Base-by-base conservation (phyloP, 2,797 vertebrate genomes). In the Spinus olivaceus region DNA sequence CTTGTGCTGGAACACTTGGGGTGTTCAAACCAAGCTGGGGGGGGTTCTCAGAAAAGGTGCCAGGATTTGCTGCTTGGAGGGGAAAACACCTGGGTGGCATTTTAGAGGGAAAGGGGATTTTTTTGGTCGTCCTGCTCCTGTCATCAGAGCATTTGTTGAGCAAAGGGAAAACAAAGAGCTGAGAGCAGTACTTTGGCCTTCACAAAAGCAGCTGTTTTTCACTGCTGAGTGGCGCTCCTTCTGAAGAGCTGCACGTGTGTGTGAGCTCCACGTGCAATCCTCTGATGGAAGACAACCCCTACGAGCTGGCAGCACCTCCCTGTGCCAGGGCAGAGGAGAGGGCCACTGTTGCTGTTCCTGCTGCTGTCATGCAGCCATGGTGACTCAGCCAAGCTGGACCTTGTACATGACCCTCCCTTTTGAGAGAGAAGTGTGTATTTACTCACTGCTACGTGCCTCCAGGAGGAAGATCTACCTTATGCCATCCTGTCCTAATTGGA, bases 261-360 rank as follows among this genome's bases (percentile, higher is more conserved):
- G 30, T 60, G 90, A 96, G 90, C 86, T 96, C 69, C 90, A 82
- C 5, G 1, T 94, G 94, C 79, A 93, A 88, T 81, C 90, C 96
- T 92, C 94, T 93, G 96, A 94, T 94, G 90, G 94, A 95, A 95
- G 96, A 91, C 66, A 95, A 51, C 94, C 66, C 33, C 70, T 88
- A 95, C 35, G 82, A 95, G 88, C 82, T 49, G 63, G 92, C 50
- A 63, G 88, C 87, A 92, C 51, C 87, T 35, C 49, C 47, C 56
- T 95, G 93, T 90, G 92, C 71, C 86, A 92, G 92, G 87, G 84
- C 84, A 81, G 81, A 81, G 5, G 71, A 77, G 94, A 94, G 88
- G 73, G 72, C 69, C 70, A 63, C 47, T 0, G 1, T 6, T 69
- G 19, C 35, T 87, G 12, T 13, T 67, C 63, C 47, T 0, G 1